phyloP scores from a whole-genome alignment of 2,888 invertebrate genomes.

The Corythucha ciliata region DNA sequence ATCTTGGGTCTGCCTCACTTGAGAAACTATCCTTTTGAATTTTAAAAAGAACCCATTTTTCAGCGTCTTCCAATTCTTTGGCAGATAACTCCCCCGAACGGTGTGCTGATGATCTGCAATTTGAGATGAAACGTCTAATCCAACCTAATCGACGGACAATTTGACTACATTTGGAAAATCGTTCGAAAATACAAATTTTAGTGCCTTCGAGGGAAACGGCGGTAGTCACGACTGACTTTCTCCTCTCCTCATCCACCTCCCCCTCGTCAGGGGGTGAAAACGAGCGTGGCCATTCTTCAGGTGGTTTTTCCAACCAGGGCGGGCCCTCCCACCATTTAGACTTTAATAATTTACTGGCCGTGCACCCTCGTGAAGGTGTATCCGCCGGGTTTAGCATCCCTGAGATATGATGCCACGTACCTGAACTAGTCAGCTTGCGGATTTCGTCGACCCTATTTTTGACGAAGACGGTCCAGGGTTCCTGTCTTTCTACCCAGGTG shows the following conservation, averaged over 20 bases:
- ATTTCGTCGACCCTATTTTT: conserved; percentile 18
- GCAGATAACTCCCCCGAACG: too few species aligned
- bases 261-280: neutral
- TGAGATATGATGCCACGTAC: conserved; percentile 11
- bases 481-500: conserved; percentile 17
- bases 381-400: conserved; percentile 18
- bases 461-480: conserved; percentile 22
- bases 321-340: conserved; percentile 17
- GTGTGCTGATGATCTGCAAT: neutral
- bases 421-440: neutral
- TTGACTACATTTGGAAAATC: conserved; percentile 8
- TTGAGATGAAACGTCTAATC: neutral
- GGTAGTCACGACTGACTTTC: neutral
- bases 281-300: conserved; percentile 9
- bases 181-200: neutral
- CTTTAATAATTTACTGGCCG: neutral
- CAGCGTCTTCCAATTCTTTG: conserved; percentile 19
- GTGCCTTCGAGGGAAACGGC: neutral
- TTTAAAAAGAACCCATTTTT: neutral
- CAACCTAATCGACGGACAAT: conserved; percentile 11
- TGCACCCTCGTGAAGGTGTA: conserved; percentile 22
- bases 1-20: neutral
- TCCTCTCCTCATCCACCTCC: conserved; percentile 5
- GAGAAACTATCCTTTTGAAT: conserved; percentile 17
- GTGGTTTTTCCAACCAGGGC: conserved; percentile 1